A percentile compares a stretch with the other conserved stretches of the same genome.
These are phyloP conservation scores for Myodes glareolus DNA, from an alignment of 2,113 vertebrate species.

Conservation along the genomic window DNA sequence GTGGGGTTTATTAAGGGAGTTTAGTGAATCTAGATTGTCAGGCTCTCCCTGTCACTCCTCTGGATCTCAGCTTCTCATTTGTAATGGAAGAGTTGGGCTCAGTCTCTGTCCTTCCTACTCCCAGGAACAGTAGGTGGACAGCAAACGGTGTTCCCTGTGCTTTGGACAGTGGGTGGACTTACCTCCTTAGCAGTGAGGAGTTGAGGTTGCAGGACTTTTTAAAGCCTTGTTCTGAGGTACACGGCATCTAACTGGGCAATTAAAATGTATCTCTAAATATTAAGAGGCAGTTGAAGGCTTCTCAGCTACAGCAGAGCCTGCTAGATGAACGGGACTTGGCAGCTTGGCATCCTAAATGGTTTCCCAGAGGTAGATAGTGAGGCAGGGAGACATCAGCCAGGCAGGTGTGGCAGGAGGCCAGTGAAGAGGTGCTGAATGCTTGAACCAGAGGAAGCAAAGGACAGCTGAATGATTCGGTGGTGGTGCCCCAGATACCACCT, in stretches of 20 bases:
- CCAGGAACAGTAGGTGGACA: background rate
- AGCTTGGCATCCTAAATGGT: background rate
- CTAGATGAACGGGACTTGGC: background rate
- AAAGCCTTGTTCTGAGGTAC: background rate
- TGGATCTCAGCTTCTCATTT: background rate
- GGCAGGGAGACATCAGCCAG: background rate
- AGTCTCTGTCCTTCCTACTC: background rate
- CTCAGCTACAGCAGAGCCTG: background rate
- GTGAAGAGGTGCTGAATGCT: background rate
- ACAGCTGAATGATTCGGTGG: background rate
- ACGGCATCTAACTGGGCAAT: background rate
- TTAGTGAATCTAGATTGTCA: background rate
- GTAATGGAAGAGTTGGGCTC: background rate
- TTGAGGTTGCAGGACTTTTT: background rate
- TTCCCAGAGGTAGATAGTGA: background rate
- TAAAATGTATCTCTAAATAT: background rate
- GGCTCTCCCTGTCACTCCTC: background rate
- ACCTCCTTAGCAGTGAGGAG: background rate
- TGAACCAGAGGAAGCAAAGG: background rate
- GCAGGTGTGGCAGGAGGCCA: background rate
- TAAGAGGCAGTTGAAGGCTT: background rate
- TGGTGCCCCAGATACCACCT: background rate
- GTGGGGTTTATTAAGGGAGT: background rate
- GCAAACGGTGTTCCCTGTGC: background rate
- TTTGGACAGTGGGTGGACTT: background rate